Evolutionary conservation across 2,113 vertebrate genomes (phyloP), one percentile per base, ranked within the genome.

Genomic region (Hypanus sabinus): DNA sequence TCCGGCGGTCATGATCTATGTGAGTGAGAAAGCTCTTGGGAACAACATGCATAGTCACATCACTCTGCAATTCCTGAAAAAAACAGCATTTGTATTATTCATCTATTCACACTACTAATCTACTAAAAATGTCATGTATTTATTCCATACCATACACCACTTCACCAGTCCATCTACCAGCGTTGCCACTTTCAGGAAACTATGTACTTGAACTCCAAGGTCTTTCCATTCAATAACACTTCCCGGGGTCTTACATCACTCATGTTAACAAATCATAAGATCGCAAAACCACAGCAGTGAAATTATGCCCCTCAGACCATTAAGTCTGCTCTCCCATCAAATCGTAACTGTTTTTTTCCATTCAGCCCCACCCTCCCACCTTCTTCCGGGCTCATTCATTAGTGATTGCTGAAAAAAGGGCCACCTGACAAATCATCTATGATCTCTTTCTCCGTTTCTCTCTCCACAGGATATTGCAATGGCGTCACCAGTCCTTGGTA

Each of bases 401-500:
- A 90, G 18, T 90, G 30, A 90, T 46, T 3, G 7, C 8, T 90
- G 33, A 65, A 27, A 8, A 83, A 83, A 65, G 9, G 46, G 36
- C 95, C 94, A 98, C 98, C 97, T 94, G 96, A 97, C 95, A 97
- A 97, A 94, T 97, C 97, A 0, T 97, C 96, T 0, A 95, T 96
- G 0, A 80, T 92, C 73, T 96, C 96, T 1, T 76, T 94, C 55
- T 94, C 94, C 5, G 94, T 87, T 0, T 96, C 96, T 1, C 95
- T 95, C 57, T 94, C 95, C 94, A 98, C 97, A 10, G 97, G 96
- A 94, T 97, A 97, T 70, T 97, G 96, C 94, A 98, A 96, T 0
- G 97, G 96, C 0, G 95, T 96, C 93, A 97, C 97, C 95, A 98
- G 95, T 94, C 98, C 98, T 24, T 98, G 98, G 95, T 97, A 97